Evolutionary conservation across 2,888 invertebrate genomes (phyloP).

Genomic region (Dorcus parallelipipedus): DNA sequence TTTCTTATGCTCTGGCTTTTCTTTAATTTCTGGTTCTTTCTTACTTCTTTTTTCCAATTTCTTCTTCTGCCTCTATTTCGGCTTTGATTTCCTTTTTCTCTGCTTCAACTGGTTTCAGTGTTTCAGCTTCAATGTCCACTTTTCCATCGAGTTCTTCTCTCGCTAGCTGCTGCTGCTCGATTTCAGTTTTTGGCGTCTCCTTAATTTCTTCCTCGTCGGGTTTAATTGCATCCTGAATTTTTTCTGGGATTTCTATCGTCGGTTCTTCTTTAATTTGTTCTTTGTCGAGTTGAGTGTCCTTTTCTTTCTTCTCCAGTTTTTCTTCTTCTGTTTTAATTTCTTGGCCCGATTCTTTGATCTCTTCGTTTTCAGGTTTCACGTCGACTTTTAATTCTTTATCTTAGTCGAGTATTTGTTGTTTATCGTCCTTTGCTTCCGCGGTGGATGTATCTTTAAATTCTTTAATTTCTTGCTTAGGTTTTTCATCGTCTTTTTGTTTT

Average conservation of each 20-base stretch:
- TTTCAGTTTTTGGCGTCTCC: background rate
- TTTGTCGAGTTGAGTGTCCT: background rate
- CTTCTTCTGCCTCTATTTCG: too few relatives aligned
- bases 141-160: too few relatives aligned
- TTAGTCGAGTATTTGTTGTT: conserved; percentile 35
- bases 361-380: conserved; percentile 14
- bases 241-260: background rate
- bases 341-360: conserved; percentile 20
- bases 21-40: too few relatives aligned
- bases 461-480: background rate
- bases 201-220: background rate
- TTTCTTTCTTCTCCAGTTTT: background rate
- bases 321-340: conserved; percentile 39
- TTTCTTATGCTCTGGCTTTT: too few relatives aligned
- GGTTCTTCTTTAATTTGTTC: background rate
- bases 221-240: background rate
- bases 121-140: background rate
- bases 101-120: background rate
- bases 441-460: background rate
- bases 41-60: too few relatives aligned
- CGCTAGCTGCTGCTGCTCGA: too few relatives aligned
- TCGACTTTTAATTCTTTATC: conserved; percentile 33
- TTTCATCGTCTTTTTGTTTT: too few relatives aligned
- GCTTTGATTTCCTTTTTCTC: too few relatives aligned
- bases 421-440: conserved; percentile 31